Evolutionary conservation across 1,140 invertebrate species (phyloP), one percentile per base, ranked within the genome.

Genomic region (Amyelois transitella): DNA sequence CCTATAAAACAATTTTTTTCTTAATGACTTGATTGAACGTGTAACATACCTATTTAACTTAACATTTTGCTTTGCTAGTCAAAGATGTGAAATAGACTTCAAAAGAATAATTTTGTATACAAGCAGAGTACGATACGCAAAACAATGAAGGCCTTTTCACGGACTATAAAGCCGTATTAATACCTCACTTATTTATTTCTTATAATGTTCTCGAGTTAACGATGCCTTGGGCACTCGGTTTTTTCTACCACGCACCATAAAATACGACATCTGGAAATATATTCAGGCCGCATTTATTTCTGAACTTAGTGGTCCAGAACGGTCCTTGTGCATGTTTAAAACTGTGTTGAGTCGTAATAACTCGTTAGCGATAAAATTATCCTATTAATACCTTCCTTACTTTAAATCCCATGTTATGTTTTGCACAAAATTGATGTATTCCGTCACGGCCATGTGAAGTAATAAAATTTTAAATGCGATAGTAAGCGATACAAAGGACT

Each of bases 171-270:
- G 70, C 67, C 66, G 64, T 76, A 82, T 84, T 82, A 82, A 80
- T 84, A 81, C 75, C 69, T 72, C 70, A 79, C 66, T 78, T 84
- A 84, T 84, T 84, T 84, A 86, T 86, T 81, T 72, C 64, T 75
- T 78, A 78, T 82, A 86, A 86, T 86, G 79, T 83, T 83, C 80
- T 81, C 80, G 75, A 83, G 75, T 86, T 86, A 86, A 83, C 78
- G 79, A 84, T 69, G 80, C 69, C 68, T 69, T 68, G 64, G 68
- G 69, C 77, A 69, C 75, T 75, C 72, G 66, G 71, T 82, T 86
- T 82, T 80, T 83, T 81, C 75, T 72, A 71, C 67, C 75, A 72
- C 72, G 73, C 72, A 69, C 65, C 79, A 77, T 86, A 84, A 84
- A 84, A 79, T 77, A 77, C 75, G 70, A 79, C 75, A 81, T 82